Evolutionary conservation across 2,888 invertebrate species (phyloP).

Genomic region (Conus canariensis): DNA sequence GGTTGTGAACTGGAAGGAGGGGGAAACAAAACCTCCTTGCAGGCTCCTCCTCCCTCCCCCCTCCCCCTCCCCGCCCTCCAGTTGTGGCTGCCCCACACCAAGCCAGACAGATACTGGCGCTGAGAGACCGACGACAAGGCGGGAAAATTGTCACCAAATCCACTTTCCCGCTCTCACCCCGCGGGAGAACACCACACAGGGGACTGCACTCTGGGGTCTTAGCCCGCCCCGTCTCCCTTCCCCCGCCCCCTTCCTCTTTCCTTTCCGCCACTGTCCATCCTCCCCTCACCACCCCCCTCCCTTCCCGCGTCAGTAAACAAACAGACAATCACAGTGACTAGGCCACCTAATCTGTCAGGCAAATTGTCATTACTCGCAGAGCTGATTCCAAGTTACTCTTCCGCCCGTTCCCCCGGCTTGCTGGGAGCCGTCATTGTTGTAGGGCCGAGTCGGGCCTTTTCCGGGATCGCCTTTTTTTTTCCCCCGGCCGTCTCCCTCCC

Average conservation of each 20-base stretch:
- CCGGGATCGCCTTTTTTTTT: too few species aligned
- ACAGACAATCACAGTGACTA: neutral
- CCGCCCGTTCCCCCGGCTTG: neutral
- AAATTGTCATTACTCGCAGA: slow-evolving; percentile 5
- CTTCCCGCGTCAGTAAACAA: slow-evolving; percentile 25
- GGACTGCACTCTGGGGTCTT: slow-evolving; percentile 32
- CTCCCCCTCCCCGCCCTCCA: neutral
- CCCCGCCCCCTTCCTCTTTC: neutral
- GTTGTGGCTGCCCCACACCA: too few species aligned
- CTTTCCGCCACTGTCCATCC: too few species aligned
- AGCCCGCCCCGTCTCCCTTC: slow-evolving; percentile 14
- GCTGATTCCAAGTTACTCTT: slow-evolving; percentile 12
- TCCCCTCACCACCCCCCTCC: too few species aligned
- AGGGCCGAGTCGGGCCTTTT: too few species aligned
- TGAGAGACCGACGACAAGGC: neutral
- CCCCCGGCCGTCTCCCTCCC: too few species aligned
- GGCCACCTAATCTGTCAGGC: slow-evolving; percentile 30
- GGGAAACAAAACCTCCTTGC: neutral
- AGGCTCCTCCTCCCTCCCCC: neutral
- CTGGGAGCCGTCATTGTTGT: too few species aligned
- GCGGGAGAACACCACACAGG: neutral
- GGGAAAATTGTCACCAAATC: slow-evolving; percentile 36
- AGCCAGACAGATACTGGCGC: too few species aligned
- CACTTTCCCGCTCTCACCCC: slow-evolving; percentile 21
- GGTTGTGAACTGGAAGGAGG: neutral